Evolutionary conservation across 2,888 invertebrate species (phyloP).

Genomic region (Megamerina dolium): DNA sequence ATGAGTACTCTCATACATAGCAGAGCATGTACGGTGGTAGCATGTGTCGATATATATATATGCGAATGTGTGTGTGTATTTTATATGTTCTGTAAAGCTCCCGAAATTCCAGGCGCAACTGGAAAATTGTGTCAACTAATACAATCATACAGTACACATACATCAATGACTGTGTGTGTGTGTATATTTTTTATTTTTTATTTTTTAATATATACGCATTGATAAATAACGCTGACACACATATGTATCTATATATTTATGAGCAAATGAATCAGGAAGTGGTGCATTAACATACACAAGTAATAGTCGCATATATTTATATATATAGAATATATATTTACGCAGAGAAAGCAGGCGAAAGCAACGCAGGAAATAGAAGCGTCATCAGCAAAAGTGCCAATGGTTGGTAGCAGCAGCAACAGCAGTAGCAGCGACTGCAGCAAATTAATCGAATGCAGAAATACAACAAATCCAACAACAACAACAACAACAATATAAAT

Average conservation of each 20-base stretch:
- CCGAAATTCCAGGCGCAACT: slow-evolving; percentile 41
- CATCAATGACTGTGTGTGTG: too few relatives aligned
- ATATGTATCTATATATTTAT: not conserved
- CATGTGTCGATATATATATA: too few relatives aligned
- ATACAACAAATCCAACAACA: not conserved
- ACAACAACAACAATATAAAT: not conserved
- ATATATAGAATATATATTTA: too few relatives aligned
- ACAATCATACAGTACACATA: slow-evolving; percentile 22
- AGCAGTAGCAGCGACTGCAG: slow-evolving; percentile 2
- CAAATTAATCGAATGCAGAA: not conserved
- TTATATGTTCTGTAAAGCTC: slow-evolving; percentile 27
- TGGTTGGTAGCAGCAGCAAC: not conserved
- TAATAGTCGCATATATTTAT: not conserved
- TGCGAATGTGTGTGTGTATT: too few relatives aligned
- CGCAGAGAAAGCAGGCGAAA: too few relatives aligned
- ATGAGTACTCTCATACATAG: too few relatives aligned
- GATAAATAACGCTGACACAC: slow-evolving; percentile 6
- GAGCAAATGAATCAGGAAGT: slow-evolving; percentile 32
- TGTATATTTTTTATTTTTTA: too few relatives aligned
- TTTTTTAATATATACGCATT: slow-evolving; percentile 1
- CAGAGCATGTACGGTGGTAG: too few relatives aligned
- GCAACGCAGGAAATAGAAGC: too few relatives aligned
- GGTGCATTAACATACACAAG: slow-evolving; percentile 39
- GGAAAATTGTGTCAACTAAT: slow-evolving; percentile 46
- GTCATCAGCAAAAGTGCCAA: too few relatives aligned